phyloP scores from a whole-genome alignment of 2,113 vertebrate species.

The Stigmatopora argus region DNA sequence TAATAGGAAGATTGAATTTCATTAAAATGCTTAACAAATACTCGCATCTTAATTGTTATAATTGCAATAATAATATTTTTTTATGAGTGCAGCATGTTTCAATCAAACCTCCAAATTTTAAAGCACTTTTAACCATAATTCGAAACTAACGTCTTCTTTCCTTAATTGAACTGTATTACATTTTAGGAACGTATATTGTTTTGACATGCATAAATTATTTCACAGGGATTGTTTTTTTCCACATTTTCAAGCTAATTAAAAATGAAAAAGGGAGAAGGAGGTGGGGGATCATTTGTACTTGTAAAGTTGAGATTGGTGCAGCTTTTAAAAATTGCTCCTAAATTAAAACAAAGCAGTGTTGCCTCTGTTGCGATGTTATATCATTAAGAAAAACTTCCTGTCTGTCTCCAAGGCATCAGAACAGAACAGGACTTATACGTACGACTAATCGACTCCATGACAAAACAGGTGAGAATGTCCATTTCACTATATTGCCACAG shows the following conservation, averaged over 20 bases:
- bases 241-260: background rate
- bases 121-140: background rate
- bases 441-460: slow-evolving; percentile 96
- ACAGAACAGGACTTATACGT: slow-evolving; percentile 96
- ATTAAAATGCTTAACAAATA: background rate
- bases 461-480: slow-evolving; percentile 82
- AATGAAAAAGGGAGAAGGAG: slow-evolving; percentile 23
- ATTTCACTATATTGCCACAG: slow-evolving; percentile 11
- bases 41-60: background rate
- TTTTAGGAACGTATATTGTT: slow-evolving; percentile 3
- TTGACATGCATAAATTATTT: background rate
- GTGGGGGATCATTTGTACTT: background rate
- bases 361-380: slow-evolving; percentile 7
- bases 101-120: background rate
- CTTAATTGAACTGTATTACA: slow-evolving; percentile 13
- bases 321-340: slow-evolving; percentile 7
- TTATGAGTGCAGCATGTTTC: background rate
- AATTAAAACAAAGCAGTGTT: slow-evolving; percentile 2
- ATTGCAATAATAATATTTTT: background rate
- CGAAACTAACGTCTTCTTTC: background rate
- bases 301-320: slow-evolving; percentile 17
- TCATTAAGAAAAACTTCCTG: slow-evolving; percentile 9
- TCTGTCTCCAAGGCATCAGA: slow-evolving; percentile 75
- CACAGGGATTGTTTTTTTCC: background rate
- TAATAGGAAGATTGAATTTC: background rate